These are phyloP conservation scores for Drosophila villosipedis DNA, from an alignment of 2,888 invertebrate species.

Conservation along the genomic window DNA sequence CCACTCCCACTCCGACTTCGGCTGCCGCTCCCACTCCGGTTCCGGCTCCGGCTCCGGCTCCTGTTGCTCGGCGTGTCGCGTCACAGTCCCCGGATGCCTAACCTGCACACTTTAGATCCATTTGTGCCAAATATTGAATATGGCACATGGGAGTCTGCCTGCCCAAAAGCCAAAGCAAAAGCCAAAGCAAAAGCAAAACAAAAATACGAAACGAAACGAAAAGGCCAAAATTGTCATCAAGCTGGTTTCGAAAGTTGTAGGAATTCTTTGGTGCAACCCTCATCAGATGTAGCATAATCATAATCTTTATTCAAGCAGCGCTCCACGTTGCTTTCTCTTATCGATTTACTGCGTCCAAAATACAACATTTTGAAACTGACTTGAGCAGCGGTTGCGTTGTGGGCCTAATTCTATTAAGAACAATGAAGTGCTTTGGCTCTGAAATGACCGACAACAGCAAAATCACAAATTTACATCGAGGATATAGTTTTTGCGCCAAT, in stretches of 20 bases:
- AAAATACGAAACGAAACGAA: not conserved
- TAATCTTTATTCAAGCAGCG: conserved; percentile 5
- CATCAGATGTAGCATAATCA: conserved; percentile 1
- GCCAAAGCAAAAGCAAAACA: not conserved
- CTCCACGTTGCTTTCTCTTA: not conserved
- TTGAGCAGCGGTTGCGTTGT: not conserved
- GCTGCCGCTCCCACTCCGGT: not conserved
- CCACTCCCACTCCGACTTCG: not conserved
- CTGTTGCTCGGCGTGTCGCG: conserved; percentile 20
- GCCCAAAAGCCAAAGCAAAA: not conserved
- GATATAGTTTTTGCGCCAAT: not conserved
- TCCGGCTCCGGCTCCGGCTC: not conserved
- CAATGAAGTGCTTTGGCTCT: not conserved
- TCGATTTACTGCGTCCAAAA: conserved; percentile 7
- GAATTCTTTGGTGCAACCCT: not conserved
- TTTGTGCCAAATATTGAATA: conserved; percentile 67
- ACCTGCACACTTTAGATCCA: conserved; percentile 68
- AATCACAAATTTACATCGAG: not conserved
- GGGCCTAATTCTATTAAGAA: not conserved
- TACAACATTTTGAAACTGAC: not conserved
- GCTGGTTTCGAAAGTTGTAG: not conserved
- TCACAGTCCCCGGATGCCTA: conserved; percentile 50
- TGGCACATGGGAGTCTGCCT: conserved; percentile 17
- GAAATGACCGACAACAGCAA: not conserved
- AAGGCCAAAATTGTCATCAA: conserved; percentile 16